Evolutionary conservation across 2,888 invertebrate species (phyloP).

Genomic region (Drosophila putrida): DNA sequence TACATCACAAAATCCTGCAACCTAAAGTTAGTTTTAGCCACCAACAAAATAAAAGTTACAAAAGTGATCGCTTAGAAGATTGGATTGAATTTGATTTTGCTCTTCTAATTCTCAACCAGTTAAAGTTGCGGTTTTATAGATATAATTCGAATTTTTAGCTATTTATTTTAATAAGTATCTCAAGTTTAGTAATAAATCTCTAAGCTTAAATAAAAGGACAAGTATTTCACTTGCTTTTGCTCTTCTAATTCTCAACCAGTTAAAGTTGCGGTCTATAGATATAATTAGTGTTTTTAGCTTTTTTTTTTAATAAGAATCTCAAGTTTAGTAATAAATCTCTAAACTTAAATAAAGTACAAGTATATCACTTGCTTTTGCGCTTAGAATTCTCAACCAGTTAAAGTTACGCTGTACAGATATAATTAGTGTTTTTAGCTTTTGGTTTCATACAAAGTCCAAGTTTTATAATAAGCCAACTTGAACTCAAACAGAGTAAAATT

Average conservation of each 20-base stretch:
- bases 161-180: conserved; percentile 16
- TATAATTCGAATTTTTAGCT: not conserved
- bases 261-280: not conserved
- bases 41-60: not conserved
- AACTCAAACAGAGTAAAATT: not conserved
- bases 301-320: conserved; percentile 15
- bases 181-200: conserved; percentile 36
- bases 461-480: conserved; percentile 35
- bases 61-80: conserved; percentile 16
- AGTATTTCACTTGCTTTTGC: conserved; percentile 4
- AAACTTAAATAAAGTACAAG: not conserved
- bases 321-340: conserved; percentile 35
- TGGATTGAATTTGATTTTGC: conserved; percentile 13
- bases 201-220: not conserved
- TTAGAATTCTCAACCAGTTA: conserved; percentile 26
- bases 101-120: conserved; percentile 24
- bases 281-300: not conserved
- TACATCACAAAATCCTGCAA: conserved; percentile 50
- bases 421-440: not conserved
- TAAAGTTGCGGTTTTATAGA: not conserved
- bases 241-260: conserved; percentile 25
- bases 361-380: not conserved
- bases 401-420: not conserved
- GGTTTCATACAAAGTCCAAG: conserved; percentile 20
- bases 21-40: conserved; percentile 22